Evolutionary conservation across 2,797 vertebrate species (phyloP).

Genomic region (Ctenochaetus hawaiiensis): DNA sequence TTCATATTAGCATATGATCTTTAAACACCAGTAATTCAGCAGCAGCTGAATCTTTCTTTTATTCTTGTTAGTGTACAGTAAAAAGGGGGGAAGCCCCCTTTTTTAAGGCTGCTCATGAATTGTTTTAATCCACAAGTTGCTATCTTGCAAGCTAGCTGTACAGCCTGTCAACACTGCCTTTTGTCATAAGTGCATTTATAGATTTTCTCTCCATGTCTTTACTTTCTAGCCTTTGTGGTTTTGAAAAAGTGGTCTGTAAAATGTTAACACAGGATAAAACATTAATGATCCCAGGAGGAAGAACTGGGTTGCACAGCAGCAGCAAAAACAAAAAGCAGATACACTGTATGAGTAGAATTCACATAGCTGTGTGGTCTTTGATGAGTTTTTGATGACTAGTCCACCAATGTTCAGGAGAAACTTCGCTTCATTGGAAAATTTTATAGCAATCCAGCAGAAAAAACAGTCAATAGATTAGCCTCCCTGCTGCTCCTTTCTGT

Average conservation of each 20-base stretch:
- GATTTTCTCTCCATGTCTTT: not conserved
- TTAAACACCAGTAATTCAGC: not conserved
- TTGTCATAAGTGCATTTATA: not conserved
- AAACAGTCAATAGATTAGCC: no score
- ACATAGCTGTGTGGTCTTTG: conserved; percentile 9
- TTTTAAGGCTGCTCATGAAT: not conserved
- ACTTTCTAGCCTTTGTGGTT: not conserved
- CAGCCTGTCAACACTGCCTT: not conserved
- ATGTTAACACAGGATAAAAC: conserved; percentile 1
- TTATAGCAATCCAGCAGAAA: not conserved
- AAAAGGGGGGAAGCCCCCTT: not conserved
- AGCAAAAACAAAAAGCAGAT: conserved; percentile 11
- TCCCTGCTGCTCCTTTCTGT: no score
- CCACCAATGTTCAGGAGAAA: conserved; percentile 7
- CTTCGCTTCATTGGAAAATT: conserved; percentile 6
- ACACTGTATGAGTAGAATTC: not conserved
- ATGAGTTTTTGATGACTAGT: conserved; percentile 17
- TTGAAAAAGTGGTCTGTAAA: not conserved
- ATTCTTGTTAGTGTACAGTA: not conserved
- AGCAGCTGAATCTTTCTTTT: not conserved
- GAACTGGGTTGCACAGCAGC: not conserved
- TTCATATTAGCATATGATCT: not conserved
- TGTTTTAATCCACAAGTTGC: not conserved
- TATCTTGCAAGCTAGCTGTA: not conserved
- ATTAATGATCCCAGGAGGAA: conserved; percentile 5